Evolutionary conservation across 2,113 vertebrate genomes (phyloP).

Genomic region (Rissa tridactyla): DNA sequence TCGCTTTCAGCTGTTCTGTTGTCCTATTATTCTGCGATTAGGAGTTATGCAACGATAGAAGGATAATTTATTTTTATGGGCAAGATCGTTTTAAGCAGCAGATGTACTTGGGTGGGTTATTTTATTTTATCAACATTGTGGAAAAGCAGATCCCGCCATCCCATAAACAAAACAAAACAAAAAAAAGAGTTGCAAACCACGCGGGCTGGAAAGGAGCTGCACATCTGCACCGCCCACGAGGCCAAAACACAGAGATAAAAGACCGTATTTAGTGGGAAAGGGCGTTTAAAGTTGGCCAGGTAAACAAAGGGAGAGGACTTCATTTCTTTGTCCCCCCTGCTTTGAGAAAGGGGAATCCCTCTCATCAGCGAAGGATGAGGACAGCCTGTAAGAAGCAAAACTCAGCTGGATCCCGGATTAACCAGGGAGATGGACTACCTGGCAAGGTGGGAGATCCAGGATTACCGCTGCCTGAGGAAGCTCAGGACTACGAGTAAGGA

Average conservation of each 20-base stretch:
- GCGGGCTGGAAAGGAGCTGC: neutral
- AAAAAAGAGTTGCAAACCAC: neutral
- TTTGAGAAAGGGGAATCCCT: neutral
- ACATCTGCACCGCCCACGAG: conserved; percentile 20
- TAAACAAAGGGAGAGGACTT: neutral
- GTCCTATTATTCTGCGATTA: neutral
- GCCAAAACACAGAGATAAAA: conserved; percentile 12
- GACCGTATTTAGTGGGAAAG: neutral
- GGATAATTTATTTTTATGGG: neutral
- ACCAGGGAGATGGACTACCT: accelerated
- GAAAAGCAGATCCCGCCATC: neutral
- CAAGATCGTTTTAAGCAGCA: neutral
- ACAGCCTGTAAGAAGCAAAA: neutral
- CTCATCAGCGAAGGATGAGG: neutral
- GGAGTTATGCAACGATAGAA: neutral
- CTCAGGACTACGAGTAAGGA: neutral
- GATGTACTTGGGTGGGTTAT: neutral
- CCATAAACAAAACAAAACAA: neutral
- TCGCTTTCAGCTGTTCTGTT: neutral
- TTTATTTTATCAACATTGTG: neutral
- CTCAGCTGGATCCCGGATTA: neutral
- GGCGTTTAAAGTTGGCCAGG: neutral
- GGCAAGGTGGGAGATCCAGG: neutral
- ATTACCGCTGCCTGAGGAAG: neutral
- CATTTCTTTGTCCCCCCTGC: neutral